These are phyloP conservation scores for Eubucco bourcierii DNA, from an alignment of 2,113 vertebrate species.

Conservation along the genomic window DNA sequence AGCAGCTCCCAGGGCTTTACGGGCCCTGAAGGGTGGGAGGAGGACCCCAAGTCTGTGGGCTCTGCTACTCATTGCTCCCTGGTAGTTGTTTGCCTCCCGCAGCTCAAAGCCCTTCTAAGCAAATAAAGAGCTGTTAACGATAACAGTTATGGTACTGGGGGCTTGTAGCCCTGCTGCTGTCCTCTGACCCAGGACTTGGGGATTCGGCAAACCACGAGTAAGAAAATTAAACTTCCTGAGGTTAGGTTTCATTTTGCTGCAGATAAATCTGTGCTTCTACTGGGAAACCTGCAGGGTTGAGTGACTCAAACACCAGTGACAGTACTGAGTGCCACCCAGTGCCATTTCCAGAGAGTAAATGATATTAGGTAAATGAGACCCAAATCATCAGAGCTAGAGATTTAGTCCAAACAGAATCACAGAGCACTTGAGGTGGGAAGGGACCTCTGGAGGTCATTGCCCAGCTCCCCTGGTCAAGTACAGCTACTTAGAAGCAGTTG, in stretches of 20 bases:
- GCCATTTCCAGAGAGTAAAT: not conserved
- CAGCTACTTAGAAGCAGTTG: not conserved
- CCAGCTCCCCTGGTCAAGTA: not conserved
- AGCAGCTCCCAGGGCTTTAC: constrained; percentile 14
- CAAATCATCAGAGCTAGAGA: not conserved
- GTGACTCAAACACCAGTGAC: not conserved
- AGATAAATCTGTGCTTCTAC: not conserved
- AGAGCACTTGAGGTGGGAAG: not conserved
- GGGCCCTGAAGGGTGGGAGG: not conserved
- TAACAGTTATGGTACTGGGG: not conserved
- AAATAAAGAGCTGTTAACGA: not conserved
- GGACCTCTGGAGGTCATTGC: not conserved
- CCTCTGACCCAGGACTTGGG: not conserved
- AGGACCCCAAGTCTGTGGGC: not conserved
- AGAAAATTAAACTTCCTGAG: not conserved
- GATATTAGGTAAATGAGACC: not conserved
- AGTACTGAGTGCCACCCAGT: not conserved
- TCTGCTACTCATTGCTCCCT: not conserved
- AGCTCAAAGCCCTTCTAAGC: constrained; percentile 9
- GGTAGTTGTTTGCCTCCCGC: not conserved
- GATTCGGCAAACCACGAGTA: not conserved
- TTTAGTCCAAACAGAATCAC: not conserved
- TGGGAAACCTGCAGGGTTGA: not conserved
- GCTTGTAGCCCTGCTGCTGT: not conserved
- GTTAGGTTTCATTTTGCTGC: not conserved